Evolutionary conservation across 1,140 invertebrate genomes (phyloP), one percentile per base, ranked within the genome.

Genomic region (Nephila pilipes): DNA sequence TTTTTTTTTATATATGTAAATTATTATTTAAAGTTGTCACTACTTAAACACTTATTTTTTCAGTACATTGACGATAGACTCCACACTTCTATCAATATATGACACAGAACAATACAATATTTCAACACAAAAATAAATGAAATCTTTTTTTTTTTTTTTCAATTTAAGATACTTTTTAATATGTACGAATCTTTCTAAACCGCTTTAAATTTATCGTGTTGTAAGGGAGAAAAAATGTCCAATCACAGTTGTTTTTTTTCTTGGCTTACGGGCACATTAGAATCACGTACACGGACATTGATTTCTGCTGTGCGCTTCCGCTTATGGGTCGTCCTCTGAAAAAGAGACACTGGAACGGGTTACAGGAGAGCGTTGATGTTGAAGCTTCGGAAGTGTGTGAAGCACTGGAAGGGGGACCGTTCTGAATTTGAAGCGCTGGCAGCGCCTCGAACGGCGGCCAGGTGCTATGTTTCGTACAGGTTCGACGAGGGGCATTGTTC

Each of bases 371-470:
- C 80, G 22, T 32, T 18, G 83, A 85, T 60, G 54, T 36, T 32
- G 29, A 85, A 58, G 83, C 83, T 8, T 20, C 29, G 57, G 36
- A 55, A 58, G 54, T 25, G 83, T 57, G 16, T 85, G 83, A 85
- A 60, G n/a, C n/a, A 85, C 57, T 58, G 83, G 54, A 32, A 36
- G 29, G 10, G 83, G 29, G 25, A 32, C 29, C 25, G 69, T 75
- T 22, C 29, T 36, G 29, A 32, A 60, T 20, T 22, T 85, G 54
- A 58, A 58, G 55, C 83, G 83, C 57, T 20, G 29, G 55, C 83
- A 85, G 83, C 57, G 83, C 83, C 83, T 58, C 83, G 29, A 18
- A n/a, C 29, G 83, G 83, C 36, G 57, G 57, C 25, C 83, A 85
- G 83, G 55, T 85, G 57, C 83, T 36, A 8, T 46, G 46, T 54